phyloP scores from a whole-genome alignment of 2,113 vertebrate genomes.

The Calyptommatus sinebrachiatus region DNA sequence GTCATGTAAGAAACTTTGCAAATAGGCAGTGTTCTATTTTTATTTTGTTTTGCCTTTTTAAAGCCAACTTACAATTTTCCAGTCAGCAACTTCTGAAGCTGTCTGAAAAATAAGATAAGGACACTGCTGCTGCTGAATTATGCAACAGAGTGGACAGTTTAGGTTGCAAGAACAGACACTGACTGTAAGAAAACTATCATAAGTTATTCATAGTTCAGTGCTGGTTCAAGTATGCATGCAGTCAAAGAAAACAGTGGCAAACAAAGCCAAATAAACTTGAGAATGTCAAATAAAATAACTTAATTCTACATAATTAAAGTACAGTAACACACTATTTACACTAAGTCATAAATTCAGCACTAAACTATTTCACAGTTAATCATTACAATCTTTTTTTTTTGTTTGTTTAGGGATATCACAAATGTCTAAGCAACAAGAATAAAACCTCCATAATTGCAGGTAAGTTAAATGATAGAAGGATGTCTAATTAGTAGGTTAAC shows the following conservation, averaged over 20 bases:
- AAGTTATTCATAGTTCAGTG: background rate
- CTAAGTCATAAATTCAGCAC: background rate
- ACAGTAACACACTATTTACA: background rate
- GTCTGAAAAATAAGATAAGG: background rate
- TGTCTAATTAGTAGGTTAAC: too few relatives aligned
- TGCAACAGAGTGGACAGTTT: conserved; percentile 12
- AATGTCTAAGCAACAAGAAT: too few relatives aligned
- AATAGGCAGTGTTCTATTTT: background rate
- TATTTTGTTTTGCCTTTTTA: background rate
- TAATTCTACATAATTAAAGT: background rate
- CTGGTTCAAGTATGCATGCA: background rate
- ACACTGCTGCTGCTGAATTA: conserved; percentile 3
- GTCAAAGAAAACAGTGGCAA: background rate
- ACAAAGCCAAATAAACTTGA: background rate
- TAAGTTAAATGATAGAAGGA: too few relatives aligned
- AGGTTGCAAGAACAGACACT: background rate
- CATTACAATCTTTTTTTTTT: too few relatives aligned
- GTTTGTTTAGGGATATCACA: too few relatives aligned
- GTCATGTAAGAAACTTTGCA: background rate
- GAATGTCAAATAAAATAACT: background rate
- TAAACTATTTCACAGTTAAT: too few relatives aligned
- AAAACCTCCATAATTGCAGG: too few relatives aligned
- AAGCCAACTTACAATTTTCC: background rate
- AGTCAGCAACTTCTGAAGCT: background rate
- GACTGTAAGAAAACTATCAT: conserved; percentile 22